phyloP scores from a whole-genome alignment of 92 coral and sea anemone genomes.

The Phenganax stokvisi region DNA sequence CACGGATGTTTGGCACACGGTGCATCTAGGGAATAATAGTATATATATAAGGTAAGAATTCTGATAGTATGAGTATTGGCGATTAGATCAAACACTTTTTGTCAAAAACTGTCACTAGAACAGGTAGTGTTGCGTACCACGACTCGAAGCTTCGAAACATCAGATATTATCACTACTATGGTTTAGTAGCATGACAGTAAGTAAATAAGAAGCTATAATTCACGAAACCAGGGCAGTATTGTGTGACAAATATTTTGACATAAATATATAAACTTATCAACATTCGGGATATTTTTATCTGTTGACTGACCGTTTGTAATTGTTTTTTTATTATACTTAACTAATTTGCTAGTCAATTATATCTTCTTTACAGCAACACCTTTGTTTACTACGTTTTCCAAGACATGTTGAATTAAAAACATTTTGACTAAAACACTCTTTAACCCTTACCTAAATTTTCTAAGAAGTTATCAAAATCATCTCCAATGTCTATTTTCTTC shows the following conservation, averaged over 20 bases:
- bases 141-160: no score
- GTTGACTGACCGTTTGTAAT: neutral
- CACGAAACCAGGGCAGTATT: no score
- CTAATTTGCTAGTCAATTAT: neutral
- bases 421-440: neutral
- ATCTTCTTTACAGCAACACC: neutral
- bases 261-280: neutral
- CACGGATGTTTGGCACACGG: conserved; percentile 85
- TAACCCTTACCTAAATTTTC: conserved; percentile 14
- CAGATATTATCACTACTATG: no score
- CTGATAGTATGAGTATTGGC: no score
- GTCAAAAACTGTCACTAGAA: no score
- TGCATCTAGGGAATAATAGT: conserved; percentile 49
- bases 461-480: conserved; percentile 34
- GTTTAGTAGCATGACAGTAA: no score
- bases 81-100: no score
- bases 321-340: neutral
- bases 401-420: neutral
- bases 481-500: conserved; percentile 19
- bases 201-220: no score
- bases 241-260: no score
- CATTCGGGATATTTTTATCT: neutral
- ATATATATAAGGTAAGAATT: neutral
- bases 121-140: no score
- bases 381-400: neutral